Conservation (phyloP, 2,888 invertebrate genomes). For the Agrotis puta region DNA sequence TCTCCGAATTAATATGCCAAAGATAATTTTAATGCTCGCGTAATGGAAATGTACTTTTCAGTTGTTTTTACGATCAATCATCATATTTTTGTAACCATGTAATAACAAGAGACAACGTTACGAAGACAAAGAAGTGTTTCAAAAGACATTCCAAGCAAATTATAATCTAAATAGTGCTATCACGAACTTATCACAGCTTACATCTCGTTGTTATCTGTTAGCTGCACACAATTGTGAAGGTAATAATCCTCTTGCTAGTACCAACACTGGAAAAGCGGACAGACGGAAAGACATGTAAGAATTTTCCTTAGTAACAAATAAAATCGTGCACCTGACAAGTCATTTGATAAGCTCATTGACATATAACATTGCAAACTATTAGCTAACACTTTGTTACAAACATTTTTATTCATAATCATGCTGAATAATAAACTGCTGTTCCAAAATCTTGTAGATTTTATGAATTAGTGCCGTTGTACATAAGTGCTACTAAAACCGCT, state of each 20-base stretch:
- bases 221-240: conserved; percentile 37
- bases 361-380: conserved; percentile 22
- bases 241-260: conserved; percentile 26
- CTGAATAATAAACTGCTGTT: background rate
- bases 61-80: conserved; percentile 18
- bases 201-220: conserved; percentile 52
- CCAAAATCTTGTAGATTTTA: background rate
- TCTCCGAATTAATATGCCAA: conserved; percentile 24
- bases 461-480: background rate
- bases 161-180: conserved; percentile 51
- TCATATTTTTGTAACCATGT: conserved; percentile 23
- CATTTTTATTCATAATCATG: background rate
- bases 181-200: conserved; percentile 42
- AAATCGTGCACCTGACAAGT: conserved; percentile 33
- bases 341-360: conserved; percentile 24
- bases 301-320: conserved; percentile 15
- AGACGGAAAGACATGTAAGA: conserved; percentile 7
- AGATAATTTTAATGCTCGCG: conserved; percentile 28
- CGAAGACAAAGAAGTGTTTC: conserved; percentile 32
- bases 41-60: conserved; percentile 26
- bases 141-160: conserved; percentile 47
- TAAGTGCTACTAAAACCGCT: background rate
- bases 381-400: background rate
- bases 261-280: conserved; percentile 9
- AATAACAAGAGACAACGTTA: conserved; percentile 10